Base-by-base conservation (phyloP, 2,113 vertebrate species). In the Clarias magur region DNA sequence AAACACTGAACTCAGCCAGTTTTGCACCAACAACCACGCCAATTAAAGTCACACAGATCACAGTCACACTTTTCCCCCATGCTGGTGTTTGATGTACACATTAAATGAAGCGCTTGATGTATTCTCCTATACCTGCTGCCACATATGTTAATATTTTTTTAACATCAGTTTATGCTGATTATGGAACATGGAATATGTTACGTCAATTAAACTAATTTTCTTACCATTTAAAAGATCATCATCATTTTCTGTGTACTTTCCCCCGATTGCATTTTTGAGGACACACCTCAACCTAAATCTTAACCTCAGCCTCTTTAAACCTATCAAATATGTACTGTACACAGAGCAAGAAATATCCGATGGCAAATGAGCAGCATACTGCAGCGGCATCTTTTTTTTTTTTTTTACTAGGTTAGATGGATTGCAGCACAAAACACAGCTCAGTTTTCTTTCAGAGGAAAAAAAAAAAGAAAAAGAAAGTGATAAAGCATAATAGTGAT, bases 371-470 rank as follows among this genome's bases (percentile, higher is more conserved):
- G 89, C 90, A 92, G 92, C 92, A 92, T 92, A 90, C 93, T 91
- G 91, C 92, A 93, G 89, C 91, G 92, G 87, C 54, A 13, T 93
- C 94, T 95, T 90, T 94, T 95, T 95, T 94, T 94, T 94, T 95
- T 92, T 94, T 95, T 95, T 94, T 92, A 94, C 91, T 87, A 90
- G 90, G 90, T 91, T 91, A 90, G 86, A 88, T 89, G 89, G 81
- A 91, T 87, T 87, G 81, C 86, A 91, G 89, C 11, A 82, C 86
- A 86, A 89, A 86, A 17, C 38, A 82, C 54, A 82, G 88, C n/a
- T 89, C 70, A 54, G 80, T 78, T 34, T 85, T 70, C 75, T 53
- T 82, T 79, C 70, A 12, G 9, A 72, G 60, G 72, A 70, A 86
- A 68, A 83, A 85, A 85, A 76, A 57, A 83, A 85, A 85, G 80